Conservation (phyloP, 2,797 vertebrate genomes). For the Calcarius lapponicus region DNA sequence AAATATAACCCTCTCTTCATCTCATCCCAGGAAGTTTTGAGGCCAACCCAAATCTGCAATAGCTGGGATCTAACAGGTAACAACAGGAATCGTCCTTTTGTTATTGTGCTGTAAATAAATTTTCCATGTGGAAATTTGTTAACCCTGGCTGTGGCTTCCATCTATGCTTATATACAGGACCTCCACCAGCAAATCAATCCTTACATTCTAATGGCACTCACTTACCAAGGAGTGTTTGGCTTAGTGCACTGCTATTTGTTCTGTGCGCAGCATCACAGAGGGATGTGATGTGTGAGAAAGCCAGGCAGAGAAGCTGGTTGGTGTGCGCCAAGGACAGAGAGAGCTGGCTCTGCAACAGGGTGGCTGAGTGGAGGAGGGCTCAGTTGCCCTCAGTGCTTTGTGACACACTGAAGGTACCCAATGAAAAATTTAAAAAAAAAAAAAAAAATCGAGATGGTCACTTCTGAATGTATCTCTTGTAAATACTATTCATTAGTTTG, state of each 20-base stretch:
- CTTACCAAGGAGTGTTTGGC: conserved; percentile 68
- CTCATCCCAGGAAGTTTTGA: not conserved
- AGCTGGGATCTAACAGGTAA: conserved; percentile 13
- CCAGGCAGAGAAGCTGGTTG: not conserved
- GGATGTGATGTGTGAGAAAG: conserved; percentile 32
- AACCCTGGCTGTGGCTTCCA: conserved; percentile 37
- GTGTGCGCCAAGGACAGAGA: conserved; percentile 14
- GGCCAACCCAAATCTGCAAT: not conserved
- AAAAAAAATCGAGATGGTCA: not conserved
- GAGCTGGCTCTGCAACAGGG: not conserved
- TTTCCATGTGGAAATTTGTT: conserved; percentile 37
- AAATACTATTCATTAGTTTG: not conserved
- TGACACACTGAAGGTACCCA: not conserved
- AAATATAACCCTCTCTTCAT: not conserved
- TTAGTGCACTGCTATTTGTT: conserved; percentile 67
- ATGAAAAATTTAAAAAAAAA: not conserved
- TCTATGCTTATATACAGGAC: conserved; percentile 64
- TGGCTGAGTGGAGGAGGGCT: not conserved
- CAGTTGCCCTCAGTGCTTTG: not conserved
- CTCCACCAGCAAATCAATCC: conserved; percentile 67
- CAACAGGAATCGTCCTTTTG: conserved; percentile 30
- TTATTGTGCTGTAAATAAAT: conserved; percentile 61
- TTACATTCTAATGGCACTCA: conserved; percentile 49
- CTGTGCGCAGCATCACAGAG: too few species aligned
- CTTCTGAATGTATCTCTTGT: not conserved